Evolutionary conservation across 2,888 invertebrate genomes (phyloP).

Genomic region (Malacosoma neustria): DNA sequence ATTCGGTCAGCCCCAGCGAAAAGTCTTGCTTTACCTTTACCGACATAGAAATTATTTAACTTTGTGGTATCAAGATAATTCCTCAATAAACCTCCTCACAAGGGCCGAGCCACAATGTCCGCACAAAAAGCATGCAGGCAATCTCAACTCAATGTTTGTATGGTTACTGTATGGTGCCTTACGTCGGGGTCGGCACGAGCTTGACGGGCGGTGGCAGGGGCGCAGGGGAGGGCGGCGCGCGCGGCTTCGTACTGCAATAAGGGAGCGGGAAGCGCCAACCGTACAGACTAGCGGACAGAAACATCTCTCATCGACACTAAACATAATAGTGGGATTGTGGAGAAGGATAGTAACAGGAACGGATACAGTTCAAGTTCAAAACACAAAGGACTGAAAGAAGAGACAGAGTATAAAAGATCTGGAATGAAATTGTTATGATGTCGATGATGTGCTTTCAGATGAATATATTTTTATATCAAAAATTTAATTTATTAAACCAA

Average conservation of each 20-base stretch:
- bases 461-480: conserved; percentile 18
- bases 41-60: conserved; percentile 17
- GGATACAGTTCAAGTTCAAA: conserved; percentile 19
- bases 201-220: conserved; percentile 86
- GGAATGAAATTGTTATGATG: conserved; percentile 28
- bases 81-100: conserved; percentile 22
- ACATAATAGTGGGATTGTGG: conserved; percentile 28
- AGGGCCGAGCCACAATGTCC: conserved; percentile 44
- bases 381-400: conserved; percentile 23
- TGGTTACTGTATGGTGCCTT: conserved; percentile 58
- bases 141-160: conserved; percentile 36
- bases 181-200: conserved; percentile 82
- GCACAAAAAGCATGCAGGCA: conserved; percentile 69
- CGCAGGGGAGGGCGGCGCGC: conserved; percentile 85
- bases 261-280: conserved; percentile 97
- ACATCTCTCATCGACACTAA: conserved; percentile 75
- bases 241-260: conserved; percentile 94
- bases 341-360: conserved; percentile 18
- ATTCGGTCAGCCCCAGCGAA: conserved; percentile 40
- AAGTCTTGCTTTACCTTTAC: conserved; percentile 18
- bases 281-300: conserved; percentile 87
- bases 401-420: conserved; percentile 21
- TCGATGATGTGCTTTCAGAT: conserved; percentile 42
- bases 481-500: conserved; percentile 11
- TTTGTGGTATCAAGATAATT: conserved; percentile 2